Percentiles rank a stretch among this genome's conserved stretches.
These are phyloP conservation scores for Cheilosia vulpina DNA, from an alignment of 2,888 invertebrate genomes.

Conservation along the genomic window DNA sequence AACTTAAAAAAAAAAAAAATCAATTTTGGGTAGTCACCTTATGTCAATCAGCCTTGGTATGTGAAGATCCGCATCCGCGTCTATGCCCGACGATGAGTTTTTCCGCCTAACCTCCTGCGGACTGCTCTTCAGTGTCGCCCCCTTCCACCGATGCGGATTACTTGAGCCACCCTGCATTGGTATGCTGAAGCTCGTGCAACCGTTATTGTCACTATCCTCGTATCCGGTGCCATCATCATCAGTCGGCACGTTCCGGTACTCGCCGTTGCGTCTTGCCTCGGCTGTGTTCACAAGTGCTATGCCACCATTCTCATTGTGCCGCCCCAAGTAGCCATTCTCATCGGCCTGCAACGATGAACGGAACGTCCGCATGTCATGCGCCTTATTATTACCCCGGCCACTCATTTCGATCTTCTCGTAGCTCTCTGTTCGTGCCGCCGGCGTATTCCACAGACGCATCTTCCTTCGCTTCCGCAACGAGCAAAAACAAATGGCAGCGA, in stretches of 20 bases:
- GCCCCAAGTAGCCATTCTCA: conserved; percentile 80
- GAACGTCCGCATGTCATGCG: conserved; percentile 77
- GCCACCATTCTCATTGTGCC: conserved; percentile 77
- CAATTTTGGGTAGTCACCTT: conserved; percentile 84
- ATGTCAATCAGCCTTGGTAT: conserved; percentile 87
- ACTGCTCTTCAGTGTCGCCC: conserved; percentile 77
- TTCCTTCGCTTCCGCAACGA: conserved; percentile 86
- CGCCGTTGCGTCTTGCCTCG: conserved; percentile 86
- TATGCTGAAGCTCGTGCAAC: conserved; percentile 76
- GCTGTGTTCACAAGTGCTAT: conserved; percentile 83
- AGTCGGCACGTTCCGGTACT: conserved; percentile 89
- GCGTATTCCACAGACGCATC: conserved; percentile 84
- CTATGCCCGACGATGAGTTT: conserved; percentile 50
- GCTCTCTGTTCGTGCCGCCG: conserved; percentile 85
- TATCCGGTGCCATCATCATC: conserved; percentile 87
- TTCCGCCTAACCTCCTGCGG: conserved; percentile 76
- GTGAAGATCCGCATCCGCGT: conserved; percentile 86
- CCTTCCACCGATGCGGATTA: conserved; percentile 79
- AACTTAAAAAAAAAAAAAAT: neutral
- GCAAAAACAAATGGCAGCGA: conserved; percentile 87
- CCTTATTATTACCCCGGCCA: conserved; percentile 83
- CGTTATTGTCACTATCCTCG: conserved; percentile 83
- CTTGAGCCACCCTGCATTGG: conserved; percentile 57
- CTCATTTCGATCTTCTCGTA: conserved; percentile 91
- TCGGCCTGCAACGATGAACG: conserved; percentile 68